Evolutionary conservation across 2,113 vertebrate species (phyloP).

Genomic region (Vanacampus margaritifer): DNA sequence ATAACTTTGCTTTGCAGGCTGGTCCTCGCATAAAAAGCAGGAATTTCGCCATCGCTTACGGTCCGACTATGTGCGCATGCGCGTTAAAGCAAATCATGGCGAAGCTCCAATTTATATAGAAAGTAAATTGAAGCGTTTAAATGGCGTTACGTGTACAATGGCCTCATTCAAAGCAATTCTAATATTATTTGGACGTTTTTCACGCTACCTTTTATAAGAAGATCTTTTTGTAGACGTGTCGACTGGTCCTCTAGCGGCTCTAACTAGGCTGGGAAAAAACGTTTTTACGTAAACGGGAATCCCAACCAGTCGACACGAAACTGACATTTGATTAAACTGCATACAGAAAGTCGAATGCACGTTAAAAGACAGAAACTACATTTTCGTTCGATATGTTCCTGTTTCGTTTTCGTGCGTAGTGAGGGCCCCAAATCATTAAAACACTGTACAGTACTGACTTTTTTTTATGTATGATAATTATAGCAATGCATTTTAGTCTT

Average conservation of each 20-base stretch:
- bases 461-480: neutral
- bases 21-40: constrained; percentile 48
- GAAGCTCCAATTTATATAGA: constrained; percentile 44
- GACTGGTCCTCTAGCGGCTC: neutral
- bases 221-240: constrained; percentile 47
- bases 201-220: neutral
- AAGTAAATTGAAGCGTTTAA: neutral
- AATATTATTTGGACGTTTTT: neutral
- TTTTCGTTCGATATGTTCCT: neutral
- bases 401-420: neutral
- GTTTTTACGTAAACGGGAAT: neutral
- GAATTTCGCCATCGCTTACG: constrained; percentile 62
- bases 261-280: neutral
- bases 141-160: no score
- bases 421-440: neutral
- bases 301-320: neutral
- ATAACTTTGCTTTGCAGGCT: constrained; percentile 53
- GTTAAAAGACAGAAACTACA: neutral
- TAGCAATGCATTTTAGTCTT: neutral
- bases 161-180: accelerated
- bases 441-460: neutral
- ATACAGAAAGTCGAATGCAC: neutral
- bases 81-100: constrained; percentile 29
- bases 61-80: constrained; percentile 55
- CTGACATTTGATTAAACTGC: neutral